These are phyloP conservation scores for Amphipyra tragopoginis DNA, from an alignment of 2,888 invertebrate genomes.

Conservation along the genomic window DNA sequence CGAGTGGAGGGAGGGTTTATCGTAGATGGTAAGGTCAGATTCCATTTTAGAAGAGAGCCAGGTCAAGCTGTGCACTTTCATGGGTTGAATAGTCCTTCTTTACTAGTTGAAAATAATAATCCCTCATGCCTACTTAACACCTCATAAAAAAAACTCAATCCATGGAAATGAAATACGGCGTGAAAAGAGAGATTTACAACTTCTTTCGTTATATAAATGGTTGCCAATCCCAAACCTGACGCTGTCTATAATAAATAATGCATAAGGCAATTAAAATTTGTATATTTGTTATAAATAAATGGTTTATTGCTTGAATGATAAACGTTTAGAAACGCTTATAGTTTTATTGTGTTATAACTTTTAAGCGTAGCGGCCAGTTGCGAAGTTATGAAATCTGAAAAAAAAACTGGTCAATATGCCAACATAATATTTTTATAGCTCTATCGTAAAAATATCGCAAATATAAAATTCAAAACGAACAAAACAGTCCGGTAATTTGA, in stretches of 20 bases:
- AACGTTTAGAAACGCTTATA: slow-evolving; percentile 44
- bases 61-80: neutral
- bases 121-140: slow-evolving; percentile 15
- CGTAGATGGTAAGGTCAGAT: no score
- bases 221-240: slow-evolving; percentile 27
- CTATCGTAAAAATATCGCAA: slow-evolving; percentile 1
- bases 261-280: slow-evolving; percentile 58
- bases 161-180: slow-evolving; percentile 29
- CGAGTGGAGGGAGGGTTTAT: no score
- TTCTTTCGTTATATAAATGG: slow-evolving; percentile 47
- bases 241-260: slow-evolving; percentile 41
- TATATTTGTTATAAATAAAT: slow-evolving; percentile 58
- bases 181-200: slow-evolving; percentile 55
- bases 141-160: slow-evolving; percentile 28
- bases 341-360: slow-evolving; percentile 36
- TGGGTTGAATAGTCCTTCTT: slow-evolving; percentile 14
- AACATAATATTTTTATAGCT: slow-evolving; percentile 27
- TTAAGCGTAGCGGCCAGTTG: slow-evolving; percentile 3
- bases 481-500: neutral
- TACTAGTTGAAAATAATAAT: neutral
- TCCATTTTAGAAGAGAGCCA: no score
- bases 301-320: slow-evolving; percentile 43
- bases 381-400: slow-evolving; percentile 9
- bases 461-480: neutral
- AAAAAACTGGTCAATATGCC: slow-evolving; percentile 9